Conservation (phyloP, 2,888 invertebrate species). For the Nowickia ferox region DNA sequence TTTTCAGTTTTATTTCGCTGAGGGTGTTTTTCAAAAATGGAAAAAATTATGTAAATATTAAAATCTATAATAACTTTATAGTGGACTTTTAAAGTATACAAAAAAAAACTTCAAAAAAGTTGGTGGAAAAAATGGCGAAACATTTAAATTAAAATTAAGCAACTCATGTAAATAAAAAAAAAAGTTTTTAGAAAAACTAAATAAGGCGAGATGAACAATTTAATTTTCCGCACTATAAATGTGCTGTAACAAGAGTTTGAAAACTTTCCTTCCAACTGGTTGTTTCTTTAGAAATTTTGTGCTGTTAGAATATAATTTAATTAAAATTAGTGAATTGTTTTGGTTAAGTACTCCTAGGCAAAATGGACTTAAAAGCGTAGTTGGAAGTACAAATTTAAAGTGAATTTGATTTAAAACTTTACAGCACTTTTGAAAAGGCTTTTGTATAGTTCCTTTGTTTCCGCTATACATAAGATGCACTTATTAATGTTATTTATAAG, state of each 20-base stretch:
- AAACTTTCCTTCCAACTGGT: not conserved
- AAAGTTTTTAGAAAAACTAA: constrained; percentile 8
- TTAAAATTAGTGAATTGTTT: not conserved
- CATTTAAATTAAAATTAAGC: constrained; percentile 62
- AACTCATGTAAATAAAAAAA: constrained; percentile 46
- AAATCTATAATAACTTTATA: constrained; percentile 61
- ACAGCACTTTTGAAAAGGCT: constrained; percentile 4
- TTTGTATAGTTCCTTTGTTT: not conserved
- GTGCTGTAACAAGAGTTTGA: not conserved
- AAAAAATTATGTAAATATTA: constrained; percentile 13
- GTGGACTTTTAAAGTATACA: constrained; percentile 50
- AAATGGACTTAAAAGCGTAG: not conserved
- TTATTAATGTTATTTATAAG: no score
- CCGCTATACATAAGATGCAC: no score
- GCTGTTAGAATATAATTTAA: not conserved
- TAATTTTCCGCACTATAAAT: not conserved
- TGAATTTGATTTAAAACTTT: not conserved
- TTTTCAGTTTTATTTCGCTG: constrained; percentile 1
- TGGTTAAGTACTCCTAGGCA: no score
- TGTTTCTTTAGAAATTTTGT: not conserved
- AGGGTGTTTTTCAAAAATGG: constrained; percentile 29
- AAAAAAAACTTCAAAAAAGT: not conserved
- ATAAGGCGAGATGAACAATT: not conserved
- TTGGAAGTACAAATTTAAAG: not conserved
- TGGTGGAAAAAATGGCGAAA: constrained; percentile 27